phyloP scores from a whole-genome alignment of 2,888 invertebrate species.

The Apoda limacodes region DNA sequence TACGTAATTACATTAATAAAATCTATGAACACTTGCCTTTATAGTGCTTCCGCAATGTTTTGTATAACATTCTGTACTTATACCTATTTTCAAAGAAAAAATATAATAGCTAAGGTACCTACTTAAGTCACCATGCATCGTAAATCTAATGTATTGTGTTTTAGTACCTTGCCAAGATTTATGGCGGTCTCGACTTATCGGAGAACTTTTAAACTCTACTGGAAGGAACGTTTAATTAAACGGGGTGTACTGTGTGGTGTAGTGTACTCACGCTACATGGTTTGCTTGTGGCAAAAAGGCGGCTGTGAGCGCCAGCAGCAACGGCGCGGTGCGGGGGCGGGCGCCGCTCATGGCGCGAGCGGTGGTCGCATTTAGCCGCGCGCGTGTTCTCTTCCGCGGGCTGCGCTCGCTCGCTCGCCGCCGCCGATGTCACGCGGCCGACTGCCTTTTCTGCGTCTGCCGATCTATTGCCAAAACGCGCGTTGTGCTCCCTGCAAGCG shows the following conservation, averaged over 20 bases:
- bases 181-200: slow-evolving; percentile 27
- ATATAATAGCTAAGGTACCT: too few species aligned
- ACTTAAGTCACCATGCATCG: slow-evolving; percentile 17
- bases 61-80: too few species aligned
- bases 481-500: slow-evolving; percentile 43
- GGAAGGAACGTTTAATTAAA: too few species aligned
- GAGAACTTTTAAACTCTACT: too few species aligned
- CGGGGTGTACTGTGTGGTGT: background rate
- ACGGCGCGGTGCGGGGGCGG: slow-evolving; percentile 71
- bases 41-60: too few species aligned
- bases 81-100: too few species aligned
- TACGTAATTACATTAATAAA: too few species aligned
- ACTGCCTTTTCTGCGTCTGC: slow-evolving; percentile 42
- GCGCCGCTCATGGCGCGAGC: slow-evolving; percentile 61
- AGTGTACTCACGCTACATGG: slow-evolving; percentile 72
- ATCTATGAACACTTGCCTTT: too few species aligned
- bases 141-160: slow-evolving; percentile 31
- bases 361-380: slow-evolving; percentile 52
- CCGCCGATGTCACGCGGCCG: slow-evolving; percentile 43
- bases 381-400: too few species aligned
- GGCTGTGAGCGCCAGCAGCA: slow-evolving; percentile 71
- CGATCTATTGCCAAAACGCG: slow-evolving; percentile 38
- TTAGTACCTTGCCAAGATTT: slow-evolving; percentile 28
- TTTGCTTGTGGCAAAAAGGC: slow-evolving; percentile 69
- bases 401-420: slow-evolving; percentile 26